Evolutionary conservation across 2,888 invertebrate species (phyloP).

Genomic region (Eupithecia centaureata): DNA sequence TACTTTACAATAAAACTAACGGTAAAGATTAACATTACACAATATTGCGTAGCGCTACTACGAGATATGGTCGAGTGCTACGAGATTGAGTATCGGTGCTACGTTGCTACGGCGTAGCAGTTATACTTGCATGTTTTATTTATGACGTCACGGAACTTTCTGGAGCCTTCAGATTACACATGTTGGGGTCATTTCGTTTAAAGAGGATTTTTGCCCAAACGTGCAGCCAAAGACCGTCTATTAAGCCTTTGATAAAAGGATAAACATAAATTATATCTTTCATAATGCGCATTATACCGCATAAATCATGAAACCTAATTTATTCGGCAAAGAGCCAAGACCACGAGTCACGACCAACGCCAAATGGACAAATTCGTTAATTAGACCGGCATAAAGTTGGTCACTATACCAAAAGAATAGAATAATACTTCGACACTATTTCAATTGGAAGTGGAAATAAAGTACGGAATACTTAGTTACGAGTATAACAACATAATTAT

Average conservation of each 20-base stretch:
- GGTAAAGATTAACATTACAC: neutral
- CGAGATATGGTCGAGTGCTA: neutral
- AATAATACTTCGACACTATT: too few species aligned
- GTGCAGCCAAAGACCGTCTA: neutral
- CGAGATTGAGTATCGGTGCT: conserved; percentile 13
- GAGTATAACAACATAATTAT: conserved; percentile 11
- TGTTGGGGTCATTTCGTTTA: neutral
- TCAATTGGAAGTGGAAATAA: neutral
- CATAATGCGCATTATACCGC: conserved; percentile 29
- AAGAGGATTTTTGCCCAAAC: neutral
- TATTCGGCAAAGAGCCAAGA: conserved; percentile 33
- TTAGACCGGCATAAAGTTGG: conserved; percentile 21
- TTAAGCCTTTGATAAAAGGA: conserved; percentile 2
- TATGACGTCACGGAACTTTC: neutral
- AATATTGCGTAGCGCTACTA: neutral
- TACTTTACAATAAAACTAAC: too few species aligned
- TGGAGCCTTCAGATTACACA: too few species aligned
- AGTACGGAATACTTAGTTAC: neutral
- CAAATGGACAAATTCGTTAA: conserved; percentile 34
- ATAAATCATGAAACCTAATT: conserved; percentile 37
- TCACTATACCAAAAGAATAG: conserved; percentile 1
- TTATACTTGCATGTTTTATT: neutral
- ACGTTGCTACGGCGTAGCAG: conserved; percentile 17
- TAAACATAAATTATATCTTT: conserved; percentile 29
- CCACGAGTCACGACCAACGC: conserved; percentile 29